Evolutionary conservation across 2,113 vertebrate species (phyloP).

Genomic region (Proteles cristata): DNA sequence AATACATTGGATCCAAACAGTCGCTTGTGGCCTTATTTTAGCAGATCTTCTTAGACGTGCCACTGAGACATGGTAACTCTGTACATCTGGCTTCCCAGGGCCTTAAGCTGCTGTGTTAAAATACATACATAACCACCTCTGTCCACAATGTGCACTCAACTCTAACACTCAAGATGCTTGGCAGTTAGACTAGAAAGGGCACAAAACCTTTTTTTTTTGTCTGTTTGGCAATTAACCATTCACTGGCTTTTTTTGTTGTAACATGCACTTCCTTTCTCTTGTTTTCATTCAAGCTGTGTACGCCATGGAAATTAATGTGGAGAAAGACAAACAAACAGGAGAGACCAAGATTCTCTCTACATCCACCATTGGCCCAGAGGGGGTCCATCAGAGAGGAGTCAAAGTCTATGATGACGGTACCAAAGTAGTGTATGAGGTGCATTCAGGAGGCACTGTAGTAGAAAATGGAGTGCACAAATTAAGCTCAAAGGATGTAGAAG

Average conservation of each 20-base stretch:
- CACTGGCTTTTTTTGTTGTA: slow-evolving; percentile 94
- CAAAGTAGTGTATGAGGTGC: slow-evolving; percentile 98
- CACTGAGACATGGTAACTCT: not conserved
- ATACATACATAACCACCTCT: slow-evolving; percentile 58
- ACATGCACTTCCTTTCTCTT: slow-evolving; percentile 93
- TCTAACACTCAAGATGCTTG: slow-evolving; percentile 81
- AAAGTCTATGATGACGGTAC: slow-evolving; percentile 97
- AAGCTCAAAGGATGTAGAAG: slow-evolving; percentile 94
- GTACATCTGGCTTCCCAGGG: slow-evolving; percentile 11
- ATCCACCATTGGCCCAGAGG: slow-evolving; percentile 91
- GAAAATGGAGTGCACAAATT: slow-evolving; percentile 95
- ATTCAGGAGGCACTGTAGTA: slow-evolving; percentile 91
- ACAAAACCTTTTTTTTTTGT: slow-evolving; percentile 85
- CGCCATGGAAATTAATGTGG: slow-evolving; percentile 99
- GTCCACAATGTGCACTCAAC: slow-evolving; percentile 60
- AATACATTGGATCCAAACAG: slow-evolving; percentile 33
- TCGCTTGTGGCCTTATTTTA: not conserved
- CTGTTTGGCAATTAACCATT: slow-evolving; percentile 93
- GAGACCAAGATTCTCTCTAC: slow-evolving; percentile 96
- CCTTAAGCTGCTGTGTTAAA: slow-evolving; percentile 55
- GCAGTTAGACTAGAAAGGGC: slow-evolving; percentile 80
- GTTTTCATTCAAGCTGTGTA: slow-evolving; percentile 95
- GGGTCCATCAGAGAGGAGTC: slow-evolving; percentile 93
- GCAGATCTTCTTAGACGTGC: slow-evolving; percentile 31
- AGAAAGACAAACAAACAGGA: slow-evolving; percentile 96